phyloP scores from a whole-genome alignment of 2,888 invertebrate genomes.

The Aphidius colemani region DNA sequence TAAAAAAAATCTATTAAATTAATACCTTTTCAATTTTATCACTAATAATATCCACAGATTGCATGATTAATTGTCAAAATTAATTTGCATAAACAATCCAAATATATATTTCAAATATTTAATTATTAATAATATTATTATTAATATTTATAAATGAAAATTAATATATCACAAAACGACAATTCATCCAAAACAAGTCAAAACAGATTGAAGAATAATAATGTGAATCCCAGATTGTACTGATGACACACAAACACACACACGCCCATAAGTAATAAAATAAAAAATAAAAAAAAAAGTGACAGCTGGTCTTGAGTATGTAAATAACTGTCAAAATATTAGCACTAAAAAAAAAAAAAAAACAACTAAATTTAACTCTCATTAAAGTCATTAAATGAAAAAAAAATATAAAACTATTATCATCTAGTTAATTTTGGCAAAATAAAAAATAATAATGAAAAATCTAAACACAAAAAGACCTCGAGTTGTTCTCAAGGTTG shows the following conservation, averaged over 20 bases:
- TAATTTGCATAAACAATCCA: not conserved
- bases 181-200: too few species aligned
- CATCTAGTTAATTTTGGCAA: not conserved
- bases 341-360: constrained; percentile 2
- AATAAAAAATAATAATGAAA: too few species aligned
- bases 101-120: too few species aligned
- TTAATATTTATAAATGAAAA: too few species aligned
- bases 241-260: too few species aligned
- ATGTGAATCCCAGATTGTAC: too few species aligned
- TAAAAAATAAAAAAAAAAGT: constrained; percentile 20
- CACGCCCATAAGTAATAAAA: not conserved
- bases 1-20: not conserved
- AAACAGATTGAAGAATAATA: too few species aligned
- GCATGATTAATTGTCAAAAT: constrained; percentile 13
- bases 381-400: not conserved
- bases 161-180: too few species aligned
- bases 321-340: constrained; percentile 24
- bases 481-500: too few species aligned
- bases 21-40: constrained; percentile 23
- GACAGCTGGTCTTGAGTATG: constrained; percentile 31
- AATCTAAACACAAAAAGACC: too few species aligned
- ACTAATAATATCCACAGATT: constrained; percentile 23
- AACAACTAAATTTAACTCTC: constrained; percentile 1
- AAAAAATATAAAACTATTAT: not conserved
- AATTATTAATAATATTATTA: too few species aligned